Evolutionary conservation across 2,113 vertebrate genomes (phyloP).

Genomic region (Gasterosteus nipponicus): DNA sequence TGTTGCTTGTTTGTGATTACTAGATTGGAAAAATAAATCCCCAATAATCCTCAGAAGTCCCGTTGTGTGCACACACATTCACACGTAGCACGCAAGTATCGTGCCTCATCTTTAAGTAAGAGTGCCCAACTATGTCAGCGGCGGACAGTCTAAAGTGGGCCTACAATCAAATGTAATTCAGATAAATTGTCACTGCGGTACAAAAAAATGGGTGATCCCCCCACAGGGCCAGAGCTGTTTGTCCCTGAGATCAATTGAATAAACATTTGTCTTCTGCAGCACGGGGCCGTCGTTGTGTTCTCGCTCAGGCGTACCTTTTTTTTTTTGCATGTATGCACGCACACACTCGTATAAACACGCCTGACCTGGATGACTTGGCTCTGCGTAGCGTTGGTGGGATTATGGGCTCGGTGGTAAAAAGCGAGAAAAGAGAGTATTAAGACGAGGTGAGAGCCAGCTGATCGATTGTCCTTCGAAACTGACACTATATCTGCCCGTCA

Average conservation of each 20-base stretch:
- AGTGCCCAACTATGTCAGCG: background rate
- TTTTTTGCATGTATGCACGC: constrained; percentile 58
- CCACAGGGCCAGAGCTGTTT: constrained; percentile 65
- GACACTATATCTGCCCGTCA: background rate
- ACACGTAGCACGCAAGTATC: background rate
- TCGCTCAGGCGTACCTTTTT: constrained; percentile 36
- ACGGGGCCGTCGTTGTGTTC: constrained; percentile 37
- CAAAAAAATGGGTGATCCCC: constrained; percentile 21
- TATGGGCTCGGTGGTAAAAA: constrained; percentile 5
- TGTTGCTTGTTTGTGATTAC: too few relatives aligned
- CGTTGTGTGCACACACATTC: background rate
- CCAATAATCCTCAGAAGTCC: background rate
- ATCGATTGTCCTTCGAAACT: background rate
- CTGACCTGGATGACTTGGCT: background rate
- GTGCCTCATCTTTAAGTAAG: background rate
- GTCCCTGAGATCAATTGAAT: constrained; percentile 77
- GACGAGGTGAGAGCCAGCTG: background rate
- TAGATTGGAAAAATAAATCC: background rate
- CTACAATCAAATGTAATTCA: background rate
- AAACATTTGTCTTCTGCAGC: constrained; percentile 70
- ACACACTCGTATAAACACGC: background rate
- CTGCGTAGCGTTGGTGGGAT: background rate
- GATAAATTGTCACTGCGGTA: constrained; percentile 21
- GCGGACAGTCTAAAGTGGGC: background rate
- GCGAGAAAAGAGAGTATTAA: background rate